Evolutionary conservation across 2,888 invertebrate species (phyloP), one percentile per base, ranked within the genome.

Genomic region (Cristatella mucedo): DNA sequence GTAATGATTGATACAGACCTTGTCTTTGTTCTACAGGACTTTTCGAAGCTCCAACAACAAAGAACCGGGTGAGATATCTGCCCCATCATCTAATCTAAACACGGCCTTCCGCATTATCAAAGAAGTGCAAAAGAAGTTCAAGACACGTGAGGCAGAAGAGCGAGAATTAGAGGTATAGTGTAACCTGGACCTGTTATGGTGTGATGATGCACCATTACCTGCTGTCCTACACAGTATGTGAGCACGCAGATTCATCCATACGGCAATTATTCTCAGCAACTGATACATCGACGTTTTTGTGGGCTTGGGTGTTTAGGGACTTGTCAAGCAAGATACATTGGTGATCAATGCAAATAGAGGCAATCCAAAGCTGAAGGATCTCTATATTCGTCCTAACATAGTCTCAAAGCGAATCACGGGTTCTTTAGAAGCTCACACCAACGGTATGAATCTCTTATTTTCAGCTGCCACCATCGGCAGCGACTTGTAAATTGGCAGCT

Each of bases 331-430:
- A 66, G 97, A 97, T 67, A 87, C 87, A 21, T 69, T 97, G 31
- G 74, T 95, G 22, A 70, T 95, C 22, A 87, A 86, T 7, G 83
- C 83, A 53, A 91, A 85, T 66, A 89, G 93, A 71, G 87, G 89
- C 50, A 95, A 95, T 68, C 93, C 97, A 1, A 87, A 93, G 70
- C 70, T 93, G 43, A 95, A 95, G 67, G 93, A 95, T 71, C 71
- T 95, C 45, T 97, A 89, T 63, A 93, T 97, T 63, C 75, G 97
- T 51, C 97, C 97, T n/a, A 97, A 95, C 64, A 91, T 97, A 59
- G 89, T 93, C 2, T 83, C 87, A 4, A 71, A 71, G 48, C 74
- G 93, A 61, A 91, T 93, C 78, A 60, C 63, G 1, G 66, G 66
- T 3, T 56, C 57, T 2, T 68, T 95, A 45, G 95, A 99, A 67